Base-by-base conservation (phyloP, 2,113 vertebrate species). In the Polypterus bichir region DNA sequence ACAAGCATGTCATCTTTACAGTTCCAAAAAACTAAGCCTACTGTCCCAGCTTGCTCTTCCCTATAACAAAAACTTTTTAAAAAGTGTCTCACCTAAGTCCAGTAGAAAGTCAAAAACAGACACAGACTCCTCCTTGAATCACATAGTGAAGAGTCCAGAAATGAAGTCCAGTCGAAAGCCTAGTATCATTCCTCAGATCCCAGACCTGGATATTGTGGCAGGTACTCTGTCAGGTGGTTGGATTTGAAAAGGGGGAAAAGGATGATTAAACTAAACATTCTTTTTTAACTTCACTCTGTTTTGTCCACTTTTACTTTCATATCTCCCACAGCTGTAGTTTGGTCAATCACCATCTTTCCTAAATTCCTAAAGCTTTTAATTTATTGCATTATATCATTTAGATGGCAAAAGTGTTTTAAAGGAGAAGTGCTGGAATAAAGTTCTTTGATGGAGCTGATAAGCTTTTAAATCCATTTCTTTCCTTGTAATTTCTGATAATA, bases 11-110 rank as follows among this genome's bases (percentile, higher is more conserved):
- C 77, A 75, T 2, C 72, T 75, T 77, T 78, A 79, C 74, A 80
- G 71, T 46, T 73, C 73, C 74, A 91, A 84, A 76, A 84, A 86
- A 66, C 63, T 90, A 80, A 82, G 89, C 71, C 85, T 91, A 73
- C 86, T 93, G 66, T 88, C 90, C 71, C 85, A 85, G 65, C 90
- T 95, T 68, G 80, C 86, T 46, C 85, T 91, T 45, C 88, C 91
- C 72, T 78, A 86, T 81, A 65, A 51, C 76, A 88, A 79, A 65
- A 66, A 84, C 64, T 77, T 80, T 56, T 72, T 70, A 49, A 77
- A 81, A 66, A 81, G 65, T 55, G 57, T 75, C 3, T 82, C 81
- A 0, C 71, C 71, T 65, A 79, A 77, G 70, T 84, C 72, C 9
- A 62, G 49, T 61, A 71, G 72, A 77, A 81, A 77, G 67, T 68